These are phyloP conservation scores for Drosophila multiciliata DNA, from an alignment of 2,888 invertebrate species.

Conservation along the genomic window DNA sequence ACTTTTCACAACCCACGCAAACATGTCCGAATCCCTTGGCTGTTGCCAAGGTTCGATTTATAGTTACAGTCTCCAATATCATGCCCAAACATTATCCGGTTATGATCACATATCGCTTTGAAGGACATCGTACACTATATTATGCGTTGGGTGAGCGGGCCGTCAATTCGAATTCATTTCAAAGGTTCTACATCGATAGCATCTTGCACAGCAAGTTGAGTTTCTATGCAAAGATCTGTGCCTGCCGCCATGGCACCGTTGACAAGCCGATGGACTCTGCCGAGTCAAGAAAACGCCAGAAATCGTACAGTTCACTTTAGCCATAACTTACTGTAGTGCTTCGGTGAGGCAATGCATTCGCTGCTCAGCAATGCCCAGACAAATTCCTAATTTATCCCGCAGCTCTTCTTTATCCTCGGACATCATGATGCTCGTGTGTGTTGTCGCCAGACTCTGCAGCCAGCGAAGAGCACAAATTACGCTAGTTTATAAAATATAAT, in stretches of 20 bases:
- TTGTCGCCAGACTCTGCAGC: slow-evolving; percentile 80
- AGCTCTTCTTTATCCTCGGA: slow-evolving; percentile 83
- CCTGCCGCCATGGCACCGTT: slow-evolving; percentile 68
- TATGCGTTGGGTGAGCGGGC: slow-evolving; percentile 67
- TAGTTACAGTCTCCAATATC: slow-evolving; percentile 68
- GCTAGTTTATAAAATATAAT: slow-evolving; percentile 56
- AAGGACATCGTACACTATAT: slow-evolving; percentile 74
- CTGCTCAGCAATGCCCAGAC: slow-evolving; percentile 84
- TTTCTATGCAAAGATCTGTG: slow-evolving; percentile 73
- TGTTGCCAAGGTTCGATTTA: slow-evolving; percentile 82
- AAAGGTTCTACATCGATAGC: slow-evolving; percentile 76
- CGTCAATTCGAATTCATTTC: slow-evolving; percentile 59
- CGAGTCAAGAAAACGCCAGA: neutral
- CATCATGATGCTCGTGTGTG: slow-evolving; percentile 84
- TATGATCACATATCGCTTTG: slow-evolving; percentile 82
- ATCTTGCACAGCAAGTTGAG: slow-evolving; percentile 74
- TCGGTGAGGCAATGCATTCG: slow-evolving; percentile 82
- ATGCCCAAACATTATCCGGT: slow-evolving; percentile 72
- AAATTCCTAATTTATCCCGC: slow-evolving; percentile 81
- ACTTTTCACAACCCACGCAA: slow-evolving; percentile 80
- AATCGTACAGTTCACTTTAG: neutral
- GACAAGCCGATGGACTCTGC: slow-evolving; percentile 40
- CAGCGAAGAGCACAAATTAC: slow-evolving; percentile 82
- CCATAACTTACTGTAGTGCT: slow-evolving; percentile 80
- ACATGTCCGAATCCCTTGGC: slow-evolving; percentile 82